Percentiles rank a stretch among this genome's conserved stretches.
phyloP scores from a whole-genome alignment of 2,113 vertebrate species.

The Tautogolabrus adspersus region DNA sequence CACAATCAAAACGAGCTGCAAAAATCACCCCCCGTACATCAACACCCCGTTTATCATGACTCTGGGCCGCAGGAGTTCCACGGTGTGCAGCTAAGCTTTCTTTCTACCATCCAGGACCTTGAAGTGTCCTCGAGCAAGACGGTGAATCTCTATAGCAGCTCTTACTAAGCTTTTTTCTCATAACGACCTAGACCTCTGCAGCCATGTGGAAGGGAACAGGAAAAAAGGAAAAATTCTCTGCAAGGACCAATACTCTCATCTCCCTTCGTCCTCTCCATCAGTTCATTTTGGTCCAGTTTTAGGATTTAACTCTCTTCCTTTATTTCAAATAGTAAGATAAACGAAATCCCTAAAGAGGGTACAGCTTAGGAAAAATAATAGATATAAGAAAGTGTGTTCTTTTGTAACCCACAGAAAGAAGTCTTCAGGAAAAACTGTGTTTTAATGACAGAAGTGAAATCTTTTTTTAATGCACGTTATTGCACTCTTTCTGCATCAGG shows the following conservation, averaged over 20 bases:
- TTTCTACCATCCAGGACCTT: conserved; percentile 20
- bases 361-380: not conserved
- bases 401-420: too few relatives aligned
- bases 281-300: not conserved
- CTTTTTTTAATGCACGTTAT: too few relatives aligned
- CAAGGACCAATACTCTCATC: not conserved
- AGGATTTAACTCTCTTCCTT: too few relatives aligned
- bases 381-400: too few relatives aligned
- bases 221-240: not conserved
- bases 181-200: conserved; percentile 29
- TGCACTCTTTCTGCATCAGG: too few relatives aligned
- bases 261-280: not conserved
- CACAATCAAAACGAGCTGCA: too few relatives aligned
- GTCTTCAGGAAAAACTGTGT: too few relatives aligned
- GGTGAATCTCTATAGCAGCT: not conserved
- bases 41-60: too few relatives aligned
- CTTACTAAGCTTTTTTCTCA: not conserved
- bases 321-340: not conserved
- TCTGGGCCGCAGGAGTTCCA: not conserved
- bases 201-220: not conserved
- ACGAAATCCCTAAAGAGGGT: not conserved
- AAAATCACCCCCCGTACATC: too few relatives aligned
- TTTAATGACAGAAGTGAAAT: too few relatives aligned
- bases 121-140: conserved; percentile 35
- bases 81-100: not conserved